Evolutionary conservation across 2,113 vertebrate genomes (phyloP).

Genomic region (Loxodonta africana): DNA sequence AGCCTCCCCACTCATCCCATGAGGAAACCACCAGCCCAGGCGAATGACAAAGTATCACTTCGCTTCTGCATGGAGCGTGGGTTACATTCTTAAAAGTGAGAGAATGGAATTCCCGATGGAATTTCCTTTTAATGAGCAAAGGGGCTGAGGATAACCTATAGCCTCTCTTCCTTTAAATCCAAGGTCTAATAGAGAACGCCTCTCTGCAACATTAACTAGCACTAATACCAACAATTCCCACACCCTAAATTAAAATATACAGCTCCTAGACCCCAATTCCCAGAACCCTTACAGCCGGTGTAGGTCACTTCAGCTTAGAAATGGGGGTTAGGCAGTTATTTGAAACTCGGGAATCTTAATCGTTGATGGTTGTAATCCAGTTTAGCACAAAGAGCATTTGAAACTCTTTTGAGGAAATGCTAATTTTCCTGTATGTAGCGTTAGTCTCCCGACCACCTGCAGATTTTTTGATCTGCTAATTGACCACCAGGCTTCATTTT

Average conservation of each 20-base stretch:
- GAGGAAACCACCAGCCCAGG: neutral
- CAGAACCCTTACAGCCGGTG: neutral
- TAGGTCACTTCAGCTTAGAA: slow-evolving; percentile 26
- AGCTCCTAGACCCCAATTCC: neutral
- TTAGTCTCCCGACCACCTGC: slow-evolving; percentile 86
- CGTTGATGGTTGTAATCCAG: slow-evolving; percentile 82
- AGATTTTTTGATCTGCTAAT: slow-evolving; percentile 93
- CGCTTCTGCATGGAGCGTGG: neutral
- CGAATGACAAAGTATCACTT: neutral
- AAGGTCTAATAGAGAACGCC: neutral
- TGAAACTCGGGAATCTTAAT: slow-evolving; percentile 74
- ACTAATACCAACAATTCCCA: neutral
- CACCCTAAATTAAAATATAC: neutral
- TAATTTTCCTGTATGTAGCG: slow-evolving; percentile 84
- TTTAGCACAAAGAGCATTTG: slow-evolving; percentile 85
- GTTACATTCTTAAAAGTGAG: neutral
- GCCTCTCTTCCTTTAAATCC: neutral
- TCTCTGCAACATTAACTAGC: neutral
- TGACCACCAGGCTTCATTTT: slow-evolving; percentile 87
- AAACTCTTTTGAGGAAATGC: slow-evolving; percentile 87
- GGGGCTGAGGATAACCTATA: neutral
- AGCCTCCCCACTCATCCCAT: neutral
- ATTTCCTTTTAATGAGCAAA: slow-evolving; percentile 35
- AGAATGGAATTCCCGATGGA: neutral
- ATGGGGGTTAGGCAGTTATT: slow-evolving; percentile 32